These are phyloP conservation scores for Alviniconcha marisindica DNA, from an alignment of 1,140 invertebrate genomes.

Conservation along the genomic window DNA sequence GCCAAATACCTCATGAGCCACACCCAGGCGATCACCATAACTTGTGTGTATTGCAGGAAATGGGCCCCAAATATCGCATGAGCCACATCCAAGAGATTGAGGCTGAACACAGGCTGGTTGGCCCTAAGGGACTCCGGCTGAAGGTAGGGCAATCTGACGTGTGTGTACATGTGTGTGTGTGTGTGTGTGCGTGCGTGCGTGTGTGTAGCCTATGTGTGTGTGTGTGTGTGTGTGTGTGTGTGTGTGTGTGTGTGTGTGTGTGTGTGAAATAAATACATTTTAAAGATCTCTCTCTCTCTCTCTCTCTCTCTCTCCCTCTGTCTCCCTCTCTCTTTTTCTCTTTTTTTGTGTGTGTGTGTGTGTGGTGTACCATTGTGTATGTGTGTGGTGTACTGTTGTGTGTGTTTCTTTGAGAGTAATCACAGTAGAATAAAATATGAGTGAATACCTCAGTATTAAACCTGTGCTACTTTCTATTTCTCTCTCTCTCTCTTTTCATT, in stretches of 20 bases:
- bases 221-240: background rate
- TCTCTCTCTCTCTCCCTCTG: conserved; percentile 6
- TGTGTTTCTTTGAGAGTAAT: too few relatives aligned
- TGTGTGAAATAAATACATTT: background rate
- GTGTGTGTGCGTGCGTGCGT: background rate
- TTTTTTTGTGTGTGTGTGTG: background rate
- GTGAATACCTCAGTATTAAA: too few relatives aligned
- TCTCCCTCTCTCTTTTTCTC: background rate
- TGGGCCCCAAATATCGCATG: conserved; percentile 64
- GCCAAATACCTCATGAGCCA: too few relatives aligned
- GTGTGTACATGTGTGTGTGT: conserved; percentile 3
- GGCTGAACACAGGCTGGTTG: conserved; percentile 61
- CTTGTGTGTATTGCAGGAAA: conserved; percentile 29
- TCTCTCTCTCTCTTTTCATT: too few relatives aligned
- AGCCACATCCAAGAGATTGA: conserved; percentile 67
- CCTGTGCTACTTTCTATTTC: too few relatives aligned
- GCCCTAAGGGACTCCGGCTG: conserved; percentile 63
- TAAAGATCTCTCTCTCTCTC: background rate
- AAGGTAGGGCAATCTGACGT: conserved; percentile 53
- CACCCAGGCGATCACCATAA: too few relatives aligned
- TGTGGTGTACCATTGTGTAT: too few relatives aligned
- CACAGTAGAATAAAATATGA: too few relatives aligned
- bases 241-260: conserved; percentile 20
- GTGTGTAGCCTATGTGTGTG: background rate
- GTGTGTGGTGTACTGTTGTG: too few relatives aligned